These are phyloP conservation scores for Tromatobia lineatoria DNA, from an alignment of 2,888 invertebrate species.

Conservation along the genomic window DNA sequence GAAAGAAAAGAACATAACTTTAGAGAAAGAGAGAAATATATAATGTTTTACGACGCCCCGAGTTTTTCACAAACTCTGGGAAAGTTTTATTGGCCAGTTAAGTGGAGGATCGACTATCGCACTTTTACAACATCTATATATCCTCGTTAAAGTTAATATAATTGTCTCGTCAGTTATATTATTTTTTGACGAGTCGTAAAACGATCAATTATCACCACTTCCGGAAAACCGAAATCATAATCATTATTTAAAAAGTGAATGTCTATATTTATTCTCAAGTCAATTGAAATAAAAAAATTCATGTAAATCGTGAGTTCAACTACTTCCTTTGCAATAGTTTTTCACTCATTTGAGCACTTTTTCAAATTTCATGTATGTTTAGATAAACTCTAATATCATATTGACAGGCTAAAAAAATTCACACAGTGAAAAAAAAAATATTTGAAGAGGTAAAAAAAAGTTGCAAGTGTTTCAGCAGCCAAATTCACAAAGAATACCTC, in stretches of 20 bases:
- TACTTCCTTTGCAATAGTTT: no score
- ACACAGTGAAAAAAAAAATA: no score
- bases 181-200: background rate
- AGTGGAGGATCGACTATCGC: constrained; percentile 9
- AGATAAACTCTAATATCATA: no score
- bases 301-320: no score
- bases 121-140: constrained; percentile 17
- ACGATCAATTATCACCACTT: background rate
- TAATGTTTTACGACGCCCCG: constrained; percentile 14
- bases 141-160: constrained; percentile 13
- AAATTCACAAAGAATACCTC: no score
- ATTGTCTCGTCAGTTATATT: background rate
- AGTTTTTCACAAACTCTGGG: constrained; percentile 2
- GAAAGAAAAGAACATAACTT: background rate
- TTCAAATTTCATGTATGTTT: no score
- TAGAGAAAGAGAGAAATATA: background rate
- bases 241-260: background rate
- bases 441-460: no score
- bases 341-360: no score
- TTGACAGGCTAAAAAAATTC: no score
- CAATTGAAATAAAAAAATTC: background rate
- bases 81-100: constrained; percentile 41
- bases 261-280: background rate
- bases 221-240: background rate
- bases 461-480: no score